Evolutionary conservation across 2,797 vertebrate genomes (phyloP).

Genomic region (Malacoctenus gilli): DNA sequence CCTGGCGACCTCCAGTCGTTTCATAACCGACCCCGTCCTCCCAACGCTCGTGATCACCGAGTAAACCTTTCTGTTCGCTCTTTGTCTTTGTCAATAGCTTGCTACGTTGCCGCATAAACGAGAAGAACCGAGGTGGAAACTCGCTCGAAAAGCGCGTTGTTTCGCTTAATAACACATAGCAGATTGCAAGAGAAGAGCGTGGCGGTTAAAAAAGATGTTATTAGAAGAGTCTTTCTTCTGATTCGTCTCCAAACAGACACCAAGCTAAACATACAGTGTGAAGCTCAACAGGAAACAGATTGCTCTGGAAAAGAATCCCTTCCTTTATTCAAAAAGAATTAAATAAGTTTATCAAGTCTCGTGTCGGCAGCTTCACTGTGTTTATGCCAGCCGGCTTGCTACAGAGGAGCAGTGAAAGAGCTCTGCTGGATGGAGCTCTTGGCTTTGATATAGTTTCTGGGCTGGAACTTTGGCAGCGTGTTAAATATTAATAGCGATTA

Average conservation of each 20-base stretch:
- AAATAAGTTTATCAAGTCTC: constrained; percentile 67
- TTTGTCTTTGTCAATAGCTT: too few species aligned
- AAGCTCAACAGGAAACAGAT: constrained; percentile 28
- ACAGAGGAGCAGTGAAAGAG: constrained; percentile 65
- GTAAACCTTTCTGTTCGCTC: constrained; percentile 40
- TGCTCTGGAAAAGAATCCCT: constrained; percentile 35
- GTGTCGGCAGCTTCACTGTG: constrained; percentile 64
- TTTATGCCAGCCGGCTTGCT: constrained; percentile 66
- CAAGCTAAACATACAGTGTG: constrained; percentile 25
- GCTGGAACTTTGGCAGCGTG: constrained; percentile 82
- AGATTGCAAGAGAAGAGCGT: not conserved
- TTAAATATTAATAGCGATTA: constrained; percentile 89
- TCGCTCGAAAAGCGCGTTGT: too few species aligned
- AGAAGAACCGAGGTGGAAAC: too few species aligned
- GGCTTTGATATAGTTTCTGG: constrained; percentile 86
- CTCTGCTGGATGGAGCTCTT: constrained; percentile 78
- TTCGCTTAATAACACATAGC: not conserved
- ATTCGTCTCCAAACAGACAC: constrained; percentile 6
- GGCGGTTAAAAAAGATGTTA: not conserved
- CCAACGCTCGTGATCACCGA: constrained; percentile 55
- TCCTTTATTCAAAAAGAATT: constrained; percentile 53
- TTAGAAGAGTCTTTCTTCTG: not conserved
- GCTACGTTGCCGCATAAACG: too few species aligned
- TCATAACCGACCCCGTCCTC: constrained; percentile 58
- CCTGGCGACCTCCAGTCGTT: constrained; percentile 65